Percentiles rank a stretch among this genome's conserved stretches.
Conservation (phyloP, 2,797 vertebrate species). For the Tiaroga cobitis region DNA sequence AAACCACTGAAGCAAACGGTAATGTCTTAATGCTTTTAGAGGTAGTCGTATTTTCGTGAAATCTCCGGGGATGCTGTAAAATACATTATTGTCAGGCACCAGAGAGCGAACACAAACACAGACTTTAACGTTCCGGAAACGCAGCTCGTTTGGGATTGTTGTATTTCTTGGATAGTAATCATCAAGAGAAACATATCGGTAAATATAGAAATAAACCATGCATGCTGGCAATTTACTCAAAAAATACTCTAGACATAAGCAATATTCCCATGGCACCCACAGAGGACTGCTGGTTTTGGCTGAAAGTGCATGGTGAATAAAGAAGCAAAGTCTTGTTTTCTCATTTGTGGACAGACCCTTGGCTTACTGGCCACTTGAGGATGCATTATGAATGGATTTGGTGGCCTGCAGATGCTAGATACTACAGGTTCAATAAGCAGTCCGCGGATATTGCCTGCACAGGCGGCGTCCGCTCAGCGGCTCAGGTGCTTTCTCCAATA, state of each 20-base stretch:
- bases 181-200: constrained; percentile 20
- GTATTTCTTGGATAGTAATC: constrained; percentile 29
- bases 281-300: constrained; percentile 11
- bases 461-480: constrained; percentile 57
- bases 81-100: not conserved
- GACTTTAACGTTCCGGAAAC: not conserved
- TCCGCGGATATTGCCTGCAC: constrained; percentile 67
- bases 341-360: constrained; percentile 51
- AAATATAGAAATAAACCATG: constrained; percentile 40
- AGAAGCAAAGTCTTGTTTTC: constrained; percentile 53
- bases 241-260: constrained; percentile 38
- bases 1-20: not conserved
- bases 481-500: constrained; percentile 55
- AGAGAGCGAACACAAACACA: constrained; percentile 21
- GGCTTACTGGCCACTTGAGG: constrained; percentile 59
- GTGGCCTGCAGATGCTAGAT: constrained; percentile 51
- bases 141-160: constrained; percentile 20
- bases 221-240: constrained; percentile 21
- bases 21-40: constrained; percentile 29
- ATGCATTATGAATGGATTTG: constrained; percentile 69
- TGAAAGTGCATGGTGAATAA: constrained; percentile 38
- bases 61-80: constrained; percentile 22
- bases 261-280: constrained; percentile 10
- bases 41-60: constrained; percentile 16
- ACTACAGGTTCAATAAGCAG: constrained; percentile 62